Evolutionary conservation across 1,140 invertebrate species (phyloP), one percentile per base, ranked within the genome.

Genomic region (Nomia melanderi): DNA sequence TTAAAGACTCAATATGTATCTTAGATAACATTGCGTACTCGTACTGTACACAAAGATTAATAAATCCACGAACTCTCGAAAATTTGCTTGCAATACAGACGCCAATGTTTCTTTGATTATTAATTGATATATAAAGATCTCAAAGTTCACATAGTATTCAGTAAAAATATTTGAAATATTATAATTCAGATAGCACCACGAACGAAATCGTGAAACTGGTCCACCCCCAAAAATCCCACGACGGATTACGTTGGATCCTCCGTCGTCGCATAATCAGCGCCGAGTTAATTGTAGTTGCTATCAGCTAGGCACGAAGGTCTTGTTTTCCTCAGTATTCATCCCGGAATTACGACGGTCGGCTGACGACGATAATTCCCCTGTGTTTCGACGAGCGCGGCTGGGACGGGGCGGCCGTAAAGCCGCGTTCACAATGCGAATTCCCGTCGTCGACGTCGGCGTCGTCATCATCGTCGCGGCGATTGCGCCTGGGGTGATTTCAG

Each of bases 271-370:
- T 77, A 83, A 83, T 83, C 70, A 83, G 77, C 72, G 82, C 47
- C 75, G 63, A 83, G 82, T 84, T 84, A 83, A 84, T 84, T 83
- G 81, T 83, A 79, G 56, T 36, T 63, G 67, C 67, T 80, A 75
- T 63, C 41, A 64, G 62, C 70, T 14, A 8, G 29, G 53, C 54
- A 62, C 44, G 70, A 67, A 75, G 81, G 71, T 84, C 82, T 80
- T 84, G 82, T 83, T 84, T 84, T 84, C 82, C 78, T 67, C 77
- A 53, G 62, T 64, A 74, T 84, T 84, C 81, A 76, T 79, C 66
- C 54, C 65, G 66, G 82, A 84, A 84, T 84, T 84, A 84, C 82
- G 82, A 77, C 77, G 81, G 81, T 84, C 39, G 81, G 71, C 29
- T 59, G 72, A 62, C 77, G 74, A 84, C 81, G 72, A 84, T 84